Conservation (phyloP, 2,888 invertebrate species). For the Trichogramma evanescens region DNA sequence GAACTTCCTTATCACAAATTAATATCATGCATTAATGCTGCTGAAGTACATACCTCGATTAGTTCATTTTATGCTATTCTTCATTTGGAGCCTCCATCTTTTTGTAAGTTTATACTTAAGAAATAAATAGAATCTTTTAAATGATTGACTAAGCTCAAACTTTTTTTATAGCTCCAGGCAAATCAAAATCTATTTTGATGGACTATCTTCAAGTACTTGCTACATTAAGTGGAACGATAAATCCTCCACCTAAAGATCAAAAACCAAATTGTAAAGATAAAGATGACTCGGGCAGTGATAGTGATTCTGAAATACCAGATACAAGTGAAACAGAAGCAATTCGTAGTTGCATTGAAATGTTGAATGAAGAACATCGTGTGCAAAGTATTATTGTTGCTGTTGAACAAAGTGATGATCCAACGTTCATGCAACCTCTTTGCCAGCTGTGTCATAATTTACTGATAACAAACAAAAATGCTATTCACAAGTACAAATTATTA, state of each 20-base stretch:
- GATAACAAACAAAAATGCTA: slow-evolving; percentile 71
- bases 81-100: slow-evolving; percentile 58
- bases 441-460: slow-evolving; percentile 78
- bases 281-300: slow-evolving; percentile 53
- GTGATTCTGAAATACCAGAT: slow-evolving; percentile 53
- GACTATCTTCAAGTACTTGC: slow-evolving; percentile 57
- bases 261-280: slow-evolving; percentile 49
- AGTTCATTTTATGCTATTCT: slow-evolving; percentile 66
- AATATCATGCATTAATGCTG: slow-evolving; percentile 48
- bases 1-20: slow-evolving; percentile 51
- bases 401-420: slow-evolving; percentile 49
- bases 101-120: slow-evolving; percentile 52
- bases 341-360: slow-evolving; percentile 56
- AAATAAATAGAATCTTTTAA: slow-evolving; percentile 4
- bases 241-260: slow-evolving; percentile 49
- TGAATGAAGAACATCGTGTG: slow-evolving; percentile 60
- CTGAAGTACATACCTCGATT: slow-evolving; percentile 50
- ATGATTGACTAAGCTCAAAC: neutral
- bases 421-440: slow-evolving; percentile 62
- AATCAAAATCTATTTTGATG: slow-evolving; percentile 37
- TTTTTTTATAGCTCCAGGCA: slow-evolving; percentile 27
- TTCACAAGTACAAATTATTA: slow-evolving; percentile 76
- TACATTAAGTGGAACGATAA: slow-evolving; percentile 45
- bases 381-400: slow-evolving; percentile 52
- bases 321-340: slow-evolving; percentile 50